Conservation (phyloP, 2,797 vertebrate genomes). For the Anguilla pacifica region DNA sequence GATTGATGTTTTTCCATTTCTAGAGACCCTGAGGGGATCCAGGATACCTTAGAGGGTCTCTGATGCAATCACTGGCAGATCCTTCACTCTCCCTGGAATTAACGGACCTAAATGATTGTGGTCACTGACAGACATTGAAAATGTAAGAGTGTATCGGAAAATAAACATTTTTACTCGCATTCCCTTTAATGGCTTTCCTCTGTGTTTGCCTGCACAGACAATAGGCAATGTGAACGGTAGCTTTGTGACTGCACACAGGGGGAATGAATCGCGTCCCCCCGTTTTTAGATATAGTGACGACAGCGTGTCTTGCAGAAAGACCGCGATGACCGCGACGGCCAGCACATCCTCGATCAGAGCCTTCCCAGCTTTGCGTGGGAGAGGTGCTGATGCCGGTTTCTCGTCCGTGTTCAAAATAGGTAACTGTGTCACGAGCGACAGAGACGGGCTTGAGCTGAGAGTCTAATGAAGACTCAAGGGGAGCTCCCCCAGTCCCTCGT, state of each 20-base stretch:
- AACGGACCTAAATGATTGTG: neutral
- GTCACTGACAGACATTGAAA: neutral
- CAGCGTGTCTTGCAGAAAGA: neutral
- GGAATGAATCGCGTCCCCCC: neutral
- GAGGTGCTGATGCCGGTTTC: neutral
- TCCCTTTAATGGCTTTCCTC: too few species aligned
- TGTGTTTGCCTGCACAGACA: neutral
- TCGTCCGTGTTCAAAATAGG: constrained; percentile 20
- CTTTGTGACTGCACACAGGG: neutral
- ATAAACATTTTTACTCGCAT: too few species aligned
- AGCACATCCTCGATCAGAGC: neutral
- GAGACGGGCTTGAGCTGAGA: neutral
- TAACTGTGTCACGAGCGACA: constrained; percentile 7
- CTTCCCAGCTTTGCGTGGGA: too few species aligned
- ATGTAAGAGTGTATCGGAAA: too few species aligned
- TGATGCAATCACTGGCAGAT: neutral
- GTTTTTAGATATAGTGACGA: constrained; percentile 12
- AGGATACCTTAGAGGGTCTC: neutral
- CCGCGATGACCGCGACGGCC: neutral
- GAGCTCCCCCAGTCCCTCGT: neutral
- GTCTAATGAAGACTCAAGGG: constrained; percentile 18
- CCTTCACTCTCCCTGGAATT: neutral
- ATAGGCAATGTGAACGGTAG: neutral
- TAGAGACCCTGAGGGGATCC: neutral
- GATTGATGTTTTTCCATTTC: neutral